A percentile compares a stretch with the other conserved stretches of the same genome.
These are phyloP conservation scores for Larimichthys crocea DNA, from an alignment of 2,113 vertebrate genomes.

Conservation along the genomic window DNA sequence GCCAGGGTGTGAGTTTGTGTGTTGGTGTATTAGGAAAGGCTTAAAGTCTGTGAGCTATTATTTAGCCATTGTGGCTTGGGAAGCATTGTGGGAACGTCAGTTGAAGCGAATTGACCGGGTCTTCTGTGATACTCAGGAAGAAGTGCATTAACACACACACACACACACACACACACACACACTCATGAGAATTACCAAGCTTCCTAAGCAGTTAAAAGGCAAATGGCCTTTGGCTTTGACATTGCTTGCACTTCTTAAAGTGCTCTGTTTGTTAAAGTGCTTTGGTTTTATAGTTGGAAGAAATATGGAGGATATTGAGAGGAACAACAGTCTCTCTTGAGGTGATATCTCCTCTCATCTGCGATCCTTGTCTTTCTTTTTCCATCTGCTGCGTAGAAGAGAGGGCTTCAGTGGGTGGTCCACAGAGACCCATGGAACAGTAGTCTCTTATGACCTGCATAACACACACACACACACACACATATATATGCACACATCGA, in stretches of 20 bases:
- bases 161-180: slow-evolving; percentile 3
- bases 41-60: slow-evolving; percentile 68
- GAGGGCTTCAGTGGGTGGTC: slow-evolving; percentile 76
- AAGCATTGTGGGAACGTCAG: slow-evolving; percentile 61
- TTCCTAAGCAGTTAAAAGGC: slow-evolving; percentile 42
- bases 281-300: slow-evolving; percentile 47
- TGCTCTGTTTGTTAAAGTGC: slow-evolving; percentile 31
- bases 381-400: slow-evolving; percentile 68
- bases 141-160: slow-evolving; percentile 46
- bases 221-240: slow-evolving; percentile 36
- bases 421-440: slow-evolving; percentile 53
- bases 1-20: slow-evolving; percentile 41
- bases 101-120: slow-evolving; percentile 56
- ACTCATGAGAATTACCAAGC: slow-evolving; percentile 15
- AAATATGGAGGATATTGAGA: slow-evolving; percentile 31
- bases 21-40: slow-evolving; percentile 45
- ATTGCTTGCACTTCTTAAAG: slow-evolving; percentile 28
- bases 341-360: slow-evolving; percentile 31
- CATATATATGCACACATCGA: background rate
- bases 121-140: slow-evolving; percentile 49
- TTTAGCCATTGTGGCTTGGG: slow-evolving; percentile 71
- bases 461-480: slow-evolving; percentile 16
- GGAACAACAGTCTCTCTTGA: slow-evolving; percentile 22
- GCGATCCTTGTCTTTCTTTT: slow-evolving; percentile 48
- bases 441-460: slow-evolving; percentile 42